phyloP scores from a whole-genome alignment of 2,797 vertebrate genomes.

The Pyrocephalus nanus region DNA sequence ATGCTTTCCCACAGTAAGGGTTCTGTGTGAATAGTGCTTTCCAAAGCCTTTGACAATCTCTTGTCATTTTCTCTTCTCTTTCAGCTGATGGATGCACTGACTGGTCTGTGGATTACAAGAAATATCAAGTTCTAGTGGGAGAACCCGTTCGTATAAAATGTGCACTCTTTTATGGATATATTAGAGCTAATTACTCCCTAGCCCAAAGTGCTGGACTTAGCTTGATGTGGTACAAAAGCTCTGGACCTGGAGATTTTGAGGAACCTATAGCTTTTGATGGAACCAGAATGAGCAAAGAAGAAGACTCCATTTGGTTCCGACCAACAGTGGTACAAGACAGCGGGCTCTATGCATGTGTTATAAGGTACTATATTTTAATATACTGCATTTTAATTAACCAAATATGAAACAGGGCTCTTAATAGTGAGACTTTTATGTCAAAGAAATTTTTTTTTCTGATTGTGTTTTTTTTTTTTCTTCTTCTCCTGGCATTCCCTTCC shows the following conservation, averaged over 20 bases:
- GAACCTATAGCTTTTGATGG: constrained; percentile 98
- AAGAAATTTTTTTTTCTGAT: not conserved
- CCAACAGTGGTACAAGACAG: constrained; percentile 93
- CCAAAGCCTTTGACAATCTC: constrained; percentile 2
- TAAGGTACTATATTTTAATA: constrained; percentile 83
- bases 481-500: not conserved
- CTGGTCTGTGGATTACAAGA: constrained; percentile 99
- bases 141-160: constrained; percentile 99
- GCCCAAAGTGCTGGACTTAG: constrained; percentile 97
- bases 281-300: constrained; percentile 96
- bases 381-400: not conserved
- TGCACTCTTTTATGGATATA: constrained; percentile 98
- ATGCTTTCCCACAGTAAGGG: not conserved
- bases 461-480: not conserved
- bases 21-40: not conserved
- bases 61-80: constrained; percentile 50
- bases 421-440: not conserved
- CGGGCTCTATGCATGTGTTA: constrained; percentile 95
- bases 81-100: constrained; percentile 97
- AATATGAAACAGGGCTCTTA: not conserved
- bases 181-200: constrained; percentile 96
- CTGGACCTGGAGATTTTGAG: constrained; percentile 92
- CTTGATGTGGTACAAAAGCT: constrained; percentile 99
- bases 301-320: constrained; percentile 98
- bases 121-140: constrained; percentile 95